Percentiles rank a stretch among this genome's conserved stretches.
These are phyloP conservation scores for Drosophila littoralis DNA, from an alignment of 1,140 invertebrate species.

Conservation along the genomic window DNA sequence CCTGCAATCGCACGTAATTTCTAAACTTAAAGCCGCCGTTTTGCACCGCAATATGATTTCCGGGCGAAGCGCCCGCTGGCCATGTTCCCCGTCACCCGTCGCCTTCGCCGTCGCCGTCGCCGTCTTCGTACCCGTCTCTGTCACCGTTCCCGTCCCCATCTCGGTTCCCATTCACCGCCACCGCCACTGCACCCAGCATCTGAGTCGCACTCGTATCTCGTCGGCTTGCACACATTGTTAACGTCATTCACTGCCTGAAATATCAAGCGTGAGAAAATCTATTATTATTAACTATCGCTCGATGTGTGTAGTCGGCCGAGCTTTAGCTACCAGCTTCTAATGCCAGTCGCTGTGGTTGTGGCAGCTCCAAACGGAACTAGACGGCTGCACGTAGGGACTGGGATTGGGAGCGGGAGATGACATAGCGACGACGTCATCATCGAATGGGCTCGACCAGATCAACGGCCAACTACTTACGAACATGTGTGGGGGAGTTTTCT, in stretches of 20 bases:
- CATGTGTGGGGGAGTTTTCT: constrained; percentile 12
- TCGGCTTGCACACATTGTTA: constrained; percentile 72
- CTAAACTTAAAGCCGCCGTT: constrained; percentile 67
- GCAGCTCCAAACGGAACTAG: constrained; percentile 44
- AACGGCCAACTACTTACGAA: background rate
- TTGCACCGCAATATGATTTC: constrained; percentile 71
- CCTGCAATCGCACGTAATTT: constrained; percentile 70
- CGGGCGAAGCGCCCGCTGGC: constrained; percentile 57
- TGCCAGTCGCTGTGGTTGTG: constrained; percentile 18
- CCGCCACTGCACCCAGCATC: constrained; percentile 45
- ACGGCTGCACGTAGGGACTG: constrained; percentile 45
- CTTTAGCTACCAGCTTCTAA: constrained; percentile 42
- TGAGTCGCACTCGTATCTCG: constrained; percentile 35
- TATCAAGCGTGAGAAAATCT: constrained; percentile 82
- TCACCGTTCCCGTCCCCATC: background rate
- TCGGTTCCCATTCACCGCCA: background rate
- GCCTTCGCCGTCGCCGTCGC: background rate
- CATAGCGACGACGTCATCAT: constrained; percentile 47
- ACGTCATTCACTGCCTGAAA: constrained; percentile 80
- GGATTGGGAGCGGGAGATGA: constrained; percentile 49
- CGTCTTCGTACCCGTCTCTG: background rate
- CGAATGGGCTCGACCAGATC: constrained; percentile 30
- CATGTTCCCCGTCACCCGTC: constrained; percentile 22
- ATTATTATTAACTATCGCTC: constrained; percentile 74
- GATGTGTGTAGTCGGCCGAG: constrained; percentile 51